A percentile compares a stretch with the other conserved stretches of the same genome.
Evolutionary conservation across 2,113 vertebrate species (phyloP).

Genomic region (Neolamprologus hecqui): DNA sequence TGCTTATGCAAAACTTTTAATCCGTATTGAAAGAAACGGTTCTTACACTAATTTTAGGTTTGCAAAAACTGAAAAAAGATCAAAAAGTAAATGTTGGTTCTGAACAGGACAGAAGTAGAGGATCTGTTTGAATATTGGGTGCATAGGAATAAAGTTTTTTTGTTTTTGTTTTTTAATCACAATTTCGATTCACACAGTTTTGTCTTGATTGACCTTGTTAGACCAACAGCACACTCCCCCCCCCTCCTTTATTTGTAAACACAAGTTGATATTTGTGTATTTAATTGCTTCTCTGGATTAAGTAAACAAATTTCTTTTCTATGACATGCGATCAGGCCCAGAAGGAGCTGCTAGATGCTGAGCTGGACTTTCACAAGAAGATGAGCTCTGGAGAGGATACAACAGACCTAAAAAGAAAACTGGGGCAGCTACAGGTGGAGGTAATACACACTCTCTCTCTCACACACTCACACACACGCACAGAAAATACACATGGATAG

Average conservation of each 20-base stretch:
- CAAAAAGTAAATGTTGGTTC: neutral
- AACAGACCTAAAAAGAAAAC: slow-evolving; percentile 90
- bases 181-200: neutral
- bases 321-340: slow-evolving; percentile 74
- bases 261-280: neutral
- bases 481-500: neutral
- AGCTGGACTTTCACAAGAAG: slow-evolving; percentile 93
- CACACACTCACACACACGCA: neutral
- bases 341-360: slow-evolving; percentile 91
- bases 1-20: neutral
- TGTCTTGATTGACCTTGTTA: neutral
- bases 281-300: neutral
- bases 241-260: neutral
- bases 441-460: slow-evolving; percentile 46
- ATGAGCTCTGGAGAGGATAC: slow-evolving; percentile 94
- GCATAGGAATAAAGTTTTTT: neutral
- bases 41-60: neutral
- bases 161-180: neutral
- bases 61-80: neutral
- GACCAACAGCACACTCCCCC: neutral
- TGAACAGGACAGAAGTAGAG: neutral
- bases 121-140: neutral
- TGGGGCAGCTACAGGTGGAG: slow-evolving; percentile 90
- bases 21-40: neutral
- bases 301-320: neutral